Evolutionary conservation across 2,888 invertebrate genomes (phyloP).

Genomic region (Dryadula phaetusa): DNA sequence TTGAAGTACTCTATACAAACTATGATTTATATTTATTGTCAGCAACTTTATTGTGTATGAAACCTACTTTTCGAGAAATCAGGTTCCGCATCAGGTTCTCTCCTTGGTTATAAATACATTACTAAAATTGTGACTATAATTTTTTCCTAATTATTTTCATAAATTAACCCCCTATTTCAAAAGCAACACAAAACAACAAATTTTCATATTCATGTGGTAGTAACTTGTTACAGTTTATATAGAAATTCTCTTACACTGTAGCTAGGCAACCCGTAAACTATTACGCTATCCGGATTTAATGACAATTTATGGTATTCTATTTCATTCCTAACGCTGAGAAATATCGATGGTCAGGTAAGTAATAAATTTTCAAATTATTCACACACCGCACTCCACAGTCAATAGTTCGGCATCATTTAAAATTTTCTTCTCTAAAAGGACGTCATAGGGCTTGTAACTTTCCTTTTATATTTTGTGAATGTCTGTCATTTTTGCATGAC

Average conservation of each 20-base stretch:
- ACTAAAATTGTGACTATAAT: too few relatives aligned
- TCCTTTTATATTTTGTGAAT: too few relatives aligned
- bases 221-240: slow-evolving; percentile 6
- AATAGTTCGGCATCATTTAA: neutral
- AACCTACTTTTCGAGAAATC: too few relatives aligned
- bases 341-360: slow-evolving; percentile 3
- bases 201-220: neutral
- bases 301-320: slow-evolving; percentile 20
- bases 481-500: too few relatives aligned
- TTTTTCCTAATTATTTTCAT: too few relatives aligned
- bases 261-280: slow-evolving; percentile 8
- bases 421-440: too few relatives aligned
- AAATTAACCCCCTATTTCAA: too few relatives aligned
- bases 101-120: too few relatives aligned
- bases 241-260: slow-evolving; percentile 1
- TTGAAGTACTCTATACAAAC: neutral
- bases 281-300: slow-evolving; percentile 10
- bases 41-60: too few relatives aligned
- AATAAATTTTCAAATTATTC: slow-evolving; percentile 9
- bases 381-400: neutral
- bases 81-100: too few relatives aligned
- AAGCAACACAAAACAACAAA: neutral
- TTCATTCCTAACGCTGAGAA: slow-evolving; percentile 16
- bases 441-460: too few relatives aligned
- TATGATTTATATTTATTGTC: neutral